Evolutionary conservation across 2,888 invertebrate species (phyloP), one percentile per base, ranked within the genome.

Genomic region (Nasonovia ribisnigri): DNA sequence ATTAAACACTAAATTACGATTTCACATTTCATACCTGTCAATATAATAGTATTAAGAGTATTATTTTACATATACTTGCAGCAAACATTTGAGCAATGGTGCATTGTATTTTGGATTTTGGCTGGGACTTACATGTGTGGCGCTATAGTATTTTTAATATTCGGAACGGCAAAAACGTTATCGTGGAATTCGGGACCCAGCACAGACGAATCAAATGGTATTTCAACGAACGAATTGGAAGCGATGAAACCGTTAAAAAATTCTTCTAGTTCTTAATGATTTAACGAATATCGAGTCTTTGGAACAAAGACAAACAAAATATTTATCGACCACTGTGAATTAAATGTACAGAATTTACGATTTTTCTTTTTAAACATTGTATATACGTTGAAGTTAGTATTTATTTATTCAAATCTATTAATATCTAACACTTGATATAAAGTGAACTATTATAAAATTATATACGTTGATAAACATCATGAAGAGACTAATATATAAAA

Each of bases 71-170:
- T 88, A 43, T 89, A 43, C 13, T 86, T 96, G 95, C 95, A 97
- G 97, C 97, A 97, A 96, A 97, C 97, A 0, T 97, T 97, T 95
- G 96, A 96, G 46, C 97, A 97, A 95, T 98, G 98, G 98, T 97
- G 97, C 95, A 97, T 97, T 94, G 97, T 98, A 0, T 98, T 98
- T 96, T 97, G 97, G 97, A 97, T 98, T 90, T 96, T 98, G 42
- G 97, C 97, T 0, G 96, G 96, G 5, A 97, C 97, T 0, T 98
- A 98, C 95, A 96, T 97, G 0, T 95, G 96, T 1, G 98, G 98
- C 0, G 97, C 97, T 0, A 90, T 97, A 0, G 96, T 96, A 77
- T 98, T 97, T 96, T 96, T 97, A 26, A 92, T 96, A 60, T 96
- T 98, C 95, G 97, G 97, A 1, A 96, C 97, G 0, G 98, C 97